Conservation (phyloP, 2,888 invertebrate genomes). For the Rhamphomyia laevipes region DNA sequence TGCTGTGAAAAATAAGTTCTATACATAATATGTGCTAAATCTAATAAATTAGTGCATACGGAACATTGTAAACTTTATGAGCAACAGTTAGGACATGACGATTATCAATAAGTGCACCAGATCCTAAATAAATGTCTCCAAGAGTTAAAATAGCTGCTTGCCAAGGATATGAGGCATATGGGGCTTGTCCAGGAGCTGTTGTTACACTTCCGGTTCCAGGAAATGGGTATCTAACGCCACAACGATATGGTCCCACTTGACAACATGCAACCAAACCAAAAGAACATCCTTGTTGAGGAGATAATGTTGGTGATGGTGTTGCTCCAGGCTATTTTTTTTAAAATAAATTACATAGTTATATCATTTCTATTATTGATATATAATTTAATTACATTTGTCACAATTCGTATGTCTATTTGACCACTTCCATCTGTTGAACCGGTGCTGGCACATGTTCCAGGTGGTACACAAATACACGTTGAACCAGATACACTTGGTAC, state of each 20-base stretch:
- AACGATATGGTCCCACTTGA: constrained; percentile 28
- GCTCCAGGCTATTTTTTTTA: constrained; percentile 13
- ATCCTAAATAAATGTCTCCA: constrained; percentile 54
- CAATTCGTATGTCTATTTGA: constrained; percentile 49
- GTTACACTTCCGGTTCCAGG: constrained; percentile 30
- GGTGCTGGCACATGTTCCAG: constrained; percentile 29
- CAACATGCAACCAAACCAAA: constrained; percentile 29
- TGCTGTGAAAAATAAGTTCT: constrained; percentile 15
- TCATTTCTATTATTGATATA: background rate
- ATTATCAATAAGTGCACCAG: constrained; percentile 57
- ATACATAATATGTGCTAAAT: background rate
- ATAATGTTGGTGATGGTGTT: constrained; percentile 7
- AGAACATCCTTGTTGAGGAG: constrained; percentile 17
- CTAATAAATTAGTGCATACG: constrained; percentile 38
- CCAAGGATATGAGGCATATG: constrained; percentile 63
- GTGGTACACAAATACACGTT: constrained; percentile 29
- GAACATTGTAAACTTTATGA: constrained; percentile 50
- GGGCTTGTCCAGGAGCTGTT: constrained; percentile 43
- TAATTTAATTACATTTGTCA: constrained; percentile 41
- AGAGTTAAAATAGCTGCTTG: constrained; percentile 49
- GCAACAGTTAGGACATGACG: constrained; percentile 61
- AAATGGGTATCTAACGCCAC: constrained; percentile 30
- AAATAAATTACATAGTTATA: constrained; percentile 14
- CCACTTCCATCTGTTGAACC: constrained; percentile 41
- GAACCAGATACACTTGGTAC: no score